Evolutionary conservation across 2,797 vertebrate genomes (phyloP).

Genomic region (Petrocephalus sullivani): DNA sequence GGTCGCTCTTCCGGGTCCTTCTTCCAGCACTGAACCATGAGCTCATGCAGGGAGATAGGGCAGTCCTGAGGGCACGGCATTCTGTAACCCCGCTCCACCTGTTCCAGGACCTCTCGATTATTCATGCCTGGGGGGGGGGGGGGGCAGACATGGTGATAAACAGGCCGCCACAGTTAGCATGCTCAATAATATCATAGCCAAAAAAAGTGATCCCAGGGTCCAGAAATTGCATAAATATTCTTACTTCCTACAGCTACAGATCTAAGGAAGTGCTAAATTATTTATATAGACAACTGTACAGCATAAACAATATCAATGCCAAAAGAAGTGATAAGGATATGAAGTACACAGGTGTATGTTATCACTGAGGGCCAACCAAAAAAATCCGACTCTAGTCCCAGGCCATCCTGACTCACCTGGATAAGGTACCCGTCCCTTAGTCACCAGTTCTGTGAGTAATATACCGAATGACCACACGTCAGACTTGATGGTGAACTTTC

Average conservation of each 20-base stretch:
- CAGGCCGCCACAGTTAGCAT: neutral
- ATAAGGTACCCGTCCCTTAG: conserved; percentile 97
- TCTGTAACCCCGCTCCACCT: conserved; percentile 94
- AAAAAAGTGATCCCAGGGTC: neutral
- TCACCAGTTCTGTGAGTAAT: conserved; percentile 95
- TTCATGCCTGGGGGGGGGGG: conserved; percentile 79
- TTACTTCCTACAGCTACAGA: neutral
- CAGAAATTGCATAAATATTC: neutral
- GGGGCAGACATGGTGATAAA: neutral
- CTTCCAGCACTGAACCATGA: conserved; percentile 99
- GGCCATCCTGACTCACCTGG: conserved; percentile 71
- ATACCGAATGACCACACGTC: conserved; percentile 99
- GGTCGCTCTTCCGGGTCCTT: conserved; percentile 96
- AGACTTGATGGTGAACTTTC: conserved; percentile 98
- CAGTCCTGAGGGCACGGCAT: conserved; percentile 99
- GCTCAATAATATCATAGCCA: neutral
- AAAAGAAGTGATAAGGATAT: neutral
- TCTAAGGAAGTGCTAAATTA: neutral
- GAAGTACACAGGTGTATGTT: neutral
- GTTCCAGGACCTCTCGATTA: conserved; percentile 97
- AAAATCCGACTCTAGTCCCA: neutral
- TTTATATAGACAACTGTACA: neutral
- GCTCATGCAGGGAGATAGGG: conserved; percentile 93
- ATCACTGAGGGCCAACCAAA: neutral
- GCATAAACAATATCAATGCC: neutral